Conservation (phyloP, 2,888 invertebrate species). For the Meliscaeva auricollis region DNA sequence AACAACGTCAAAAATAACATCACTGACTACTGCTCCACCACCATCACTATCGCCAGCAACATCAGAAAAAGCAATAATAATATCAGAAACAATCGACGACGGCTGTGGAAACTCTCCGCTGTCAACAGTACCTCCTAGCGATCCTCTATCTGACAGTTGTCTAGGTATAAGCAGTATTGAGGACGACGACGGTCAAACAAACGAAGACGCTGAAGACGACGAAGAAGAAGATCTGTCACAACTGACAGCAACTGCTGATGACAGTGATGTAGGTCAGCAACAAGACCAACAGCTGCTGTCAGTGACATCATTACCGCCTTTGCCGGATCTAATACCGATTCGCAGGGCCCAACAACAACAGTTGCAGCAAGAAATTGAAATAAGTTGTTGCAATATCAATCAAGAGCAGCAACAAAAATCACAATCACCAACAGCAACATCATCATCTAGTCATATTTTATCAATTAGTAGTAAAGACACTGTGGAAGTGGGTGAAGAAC, state of each 20-base stretch:
- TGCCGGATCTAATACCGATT: constrained; percentile 71
- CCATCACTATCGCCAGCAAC: constrained; percentile 33
- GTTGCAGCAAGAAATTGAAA: constrained; percentile 55
- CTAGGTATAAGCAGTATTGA: constrained; percentile 42
- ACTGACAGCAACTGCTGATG: constrained; percentile 30
- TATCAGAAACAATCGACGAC: constrained; percentile 38
- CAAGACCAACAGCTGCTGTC: constrained; percentile 20
- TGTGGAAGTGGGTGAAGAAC: constrained; percentile 46
- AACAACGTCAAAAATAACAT: constrained; percentile 42
- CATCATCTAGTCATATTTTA: constrained; percentile 74
- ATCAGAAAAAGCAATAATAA: constrained; percentile 52
- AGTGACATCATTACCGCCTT: constrained; percentile 63
- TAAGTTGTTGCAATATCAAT: constrained; percentile 21
- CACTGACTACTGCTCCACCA: constrained; percentile 21
- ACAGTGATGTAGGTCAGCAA: constrained; percentile 61
- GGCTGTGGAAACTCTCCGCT: constrained; percentile 28
- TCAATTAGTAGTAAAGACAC: constrained; percentile 66
- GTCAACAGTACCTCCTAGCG: constrained; percentile 63
- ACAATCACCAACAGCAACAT: constrained; percentile 49
- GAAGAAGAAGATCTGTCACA: constrained; percentile 32
- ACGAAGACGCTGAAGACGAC: neutral
- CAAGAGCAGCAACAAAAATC: constrained; percentile 35
- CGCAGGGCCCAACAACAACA: constrained; percentile 63
- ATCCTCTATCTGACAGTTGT: constrained; percentile 59
- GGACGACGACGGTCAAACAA: constrained; percentile 13